Percentiles rank a stretch among this genome's conserved stretches.
These are phyloP conservation scores for Julus scanicus DNA, from an alignment of 2,888 invertebrate species.

Conservation along the genomic window DNA sequence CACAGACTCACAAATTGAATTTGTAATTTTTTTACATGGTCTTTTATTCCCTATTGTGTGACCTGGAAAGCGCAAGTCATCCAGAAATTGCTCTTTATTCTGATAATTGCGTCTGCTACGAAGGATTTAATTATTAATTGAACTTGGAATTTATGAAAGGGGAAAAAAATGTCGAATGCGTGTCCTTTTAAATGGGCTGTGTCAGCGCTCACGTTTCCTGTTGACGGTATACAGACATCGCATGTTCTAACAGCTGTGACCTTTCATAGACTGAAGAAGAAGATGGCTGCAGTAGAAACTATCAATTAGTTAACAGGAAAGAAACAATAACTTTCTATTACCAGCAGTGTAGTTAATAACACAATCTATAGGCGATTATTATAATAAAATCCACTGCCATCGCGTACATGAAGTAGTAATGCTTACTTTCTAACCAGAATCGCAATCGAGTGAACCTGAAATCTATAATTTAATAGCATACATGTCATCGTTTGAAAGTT, in stretches of 20 bases:
- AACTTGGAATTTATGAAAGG: background rate
- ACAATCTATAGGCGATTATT: too few species aligned
- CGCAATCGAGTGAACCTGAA: too few species aligned
- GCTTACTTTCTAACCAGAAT: too few species aligned
- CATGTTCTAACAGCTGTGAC: background rate
- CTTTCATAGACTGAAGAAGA: background rate
- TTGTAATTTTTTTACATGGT: background rate
- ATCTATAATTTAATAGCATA: too few species aligned
- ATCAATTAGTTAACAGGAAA: background rate
- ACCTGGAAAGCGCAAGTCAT: background rate
- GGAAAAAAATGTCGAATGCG: background rate
- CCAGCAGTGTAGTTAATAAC: too few species aligned
- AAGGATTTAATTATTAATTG: background rate
- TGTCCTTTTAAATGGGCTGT: background rate
- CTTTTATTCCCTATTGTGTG: background rate
- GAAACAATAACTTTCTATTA: background rate
- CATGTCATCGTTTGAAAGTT: too few species aligned
- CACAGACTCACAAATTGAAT: background rate
- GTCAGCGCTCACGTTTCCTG: background rate
- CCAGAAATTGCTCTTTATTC: background rate
- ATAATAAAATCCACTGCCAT: too few species aligned
- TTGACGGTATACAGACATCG: background rate
- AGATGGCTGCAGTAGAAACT: background rate
- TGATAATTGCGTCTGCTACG: background rate
- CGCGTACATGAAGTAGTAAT: too few species aligned